These are phyloP conservation scores for Nemurella pictetii DNA, from an alignment of 2,888 invertebrate genomes.

Conservation along the genomic window DNA sequence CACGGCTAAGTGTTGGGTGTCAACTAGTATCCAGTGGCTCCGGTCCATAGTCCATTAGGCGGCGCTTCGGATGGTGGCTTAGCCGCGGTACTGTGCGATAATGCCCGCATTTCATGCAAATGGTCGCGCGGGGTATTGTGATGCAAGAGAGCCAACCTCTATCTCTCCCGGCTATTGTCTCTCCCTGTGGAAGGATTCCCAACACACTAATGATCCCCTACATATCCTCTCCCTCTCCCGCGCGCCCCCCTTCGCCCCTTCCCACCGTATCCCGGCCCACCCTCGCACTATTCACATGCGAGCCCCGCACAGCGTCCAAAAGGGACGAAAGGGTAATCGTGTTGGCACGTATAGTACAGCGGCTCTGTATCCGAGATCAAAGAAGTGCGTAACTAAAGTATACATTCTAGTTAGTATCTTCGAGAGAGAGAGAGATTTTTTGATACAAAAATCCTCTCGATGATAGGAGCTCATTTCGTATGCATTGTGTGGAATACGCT, in stretches of 20 bases:
- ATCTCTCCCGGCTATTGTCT: conserved; percentile 24
- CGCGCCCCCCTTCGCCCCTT: background rate
- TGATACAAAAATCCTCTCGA: background rate
- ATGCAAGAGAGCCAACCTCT: conserved; percentile 7
- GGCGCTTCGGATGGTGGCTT: background rate
- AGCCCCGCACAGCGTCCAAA: background rate
- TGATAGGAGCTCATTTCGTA: background rate
- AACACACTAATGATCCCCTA: conserved; percentile 26
- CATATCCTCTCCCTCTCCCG: background rate
- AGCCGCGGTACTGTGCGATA: background rate
- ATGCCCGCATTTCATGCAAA: conserved; percentile 30
- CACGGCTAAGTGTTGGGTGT: conserved; percentile 3
- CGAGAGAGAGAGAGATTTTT: background rate
- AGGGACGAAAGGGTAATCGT: conserved; percentile 21
- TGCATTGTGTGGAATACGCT: background rate
- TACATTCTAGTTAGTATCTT: conserved; percentile 17
- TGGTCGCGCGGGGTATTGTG: conserved; percentile 23
- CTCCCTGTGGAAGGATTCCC: conserved; percentile 13
- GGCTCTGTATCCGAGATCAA: conserved; percentile 1
- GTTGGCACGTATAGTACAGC: background rate
- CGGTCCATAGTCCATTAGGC: conserved; percentile 21
- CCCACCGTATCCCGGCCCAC: background rate
- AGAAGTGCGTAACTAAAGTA: background rate
- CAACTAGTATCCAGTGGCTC: background rate
- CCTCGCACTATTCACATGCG: background rate